Percentiles rank a stretch among this genome's conserved stretches.
phyloP scores from a whole-genome alignment of 2,113 vertebrate species.

The Dicerorhinus sumatrensis region DNA sequence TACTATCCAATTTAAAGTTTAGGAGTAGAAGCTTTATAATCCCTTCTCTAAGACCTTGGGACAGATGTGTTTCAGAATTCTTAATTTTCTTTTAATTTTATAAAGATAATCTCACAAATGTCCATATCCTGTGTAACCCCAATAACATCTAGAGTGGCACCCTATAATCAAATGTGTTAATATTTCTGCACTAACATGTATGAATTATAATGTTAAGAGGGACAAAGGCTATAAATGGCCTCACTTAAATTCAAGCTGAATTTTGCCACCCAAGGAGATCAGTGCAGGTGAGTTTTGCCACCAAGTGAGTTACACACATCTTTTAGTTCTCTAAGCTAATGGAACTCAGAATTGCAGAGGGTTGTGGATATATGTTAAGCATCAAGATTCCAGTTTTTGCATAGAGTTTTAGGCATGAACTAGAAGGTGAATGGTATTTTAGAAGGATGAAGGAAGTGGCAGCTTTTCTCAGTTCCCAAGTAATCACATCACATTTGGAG shows the following conservation, averaged over 20 bases:
- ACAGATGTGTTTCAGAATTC: not conserved
- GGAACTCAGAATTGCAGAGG: not conserved
- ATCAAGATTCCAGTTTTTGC: not conserved
- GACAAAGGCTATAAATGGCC: not conserved
- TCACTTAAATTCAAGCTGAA: constrained; percentile 21
- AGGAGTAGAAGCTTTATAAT: not conserved
- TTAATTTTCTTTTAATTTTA: not conserved
- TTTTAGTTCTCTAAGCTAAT: not conserved
- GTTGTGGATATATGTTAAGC: not conserved
- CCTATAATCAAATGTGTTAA: not conserved
- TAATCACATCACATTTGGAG: not conserved
- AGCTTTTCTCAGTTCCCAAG: not conserved
- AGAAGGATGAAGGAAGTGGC: not conserved
- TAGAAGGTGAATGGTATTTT: not conserved
- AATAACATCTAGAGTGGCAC: not conserved
- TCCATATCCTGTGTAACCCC: not conserved
- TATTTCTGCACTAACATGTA: not conserved
- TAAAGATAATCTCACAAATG: not conserved
- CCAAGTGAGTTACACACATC: not conserved
- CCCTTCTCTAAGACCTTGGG: not conserved
- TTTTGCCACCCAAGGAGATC: not conserved
- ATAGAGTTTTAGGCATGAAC: not conserved
- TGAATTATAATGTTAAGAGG: not conserved
- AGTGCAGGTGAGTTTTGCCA: not conserved
- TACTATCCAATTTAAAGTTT: not conserved